Base-by-base conservation (phyloP, 2,113 vertebrate species). In the Ochotona curzoniae region DNA sequence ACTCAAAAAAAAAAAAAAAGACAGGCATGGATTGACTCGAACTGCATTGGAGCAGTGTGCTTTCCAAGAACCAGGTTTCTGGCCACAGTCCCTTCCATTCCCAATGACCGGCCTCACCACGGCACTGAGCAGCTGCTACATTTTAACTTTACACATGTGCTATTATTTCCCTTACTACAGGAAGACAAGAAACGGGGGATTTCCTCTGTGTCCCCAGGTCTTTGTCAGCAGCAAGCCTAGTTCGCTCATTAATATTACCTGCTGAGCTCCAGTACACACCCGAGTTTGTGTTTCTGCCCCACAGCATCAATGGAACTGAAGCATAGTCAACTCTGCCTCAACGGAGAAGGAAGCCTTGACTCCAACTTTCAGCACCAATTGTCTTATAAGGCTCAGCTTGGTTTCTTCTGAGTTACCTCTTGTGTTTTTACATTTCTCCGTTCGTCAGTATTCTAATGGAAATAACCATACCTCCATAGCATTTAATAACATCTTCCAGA, bases 401-500 rank as follows among this genome's bases (percentile, higher is more conserved):
- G 51, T 78, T 94, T 94, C 76, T 90, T 60, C 60, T 83, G 20
- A 92, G 91, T n/a, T 74, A 86, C 8, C 18, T 73, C 32, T 75
- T 90, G 14, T 32, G 63, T 61, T 91, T 87, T 73, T 49, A 78
- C 35, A 70, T 91, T 88, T 91, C 73, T 60, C 51, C 75, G 92
- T 92, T 86, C 38, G 80, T 81, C 60, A 80, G 63, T 86, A 75
- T 90, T 89, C 94, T 90, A 91, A 93, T 63, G 74, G 94, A 79
- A 95, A 93, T 85, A 93, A 87, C 76, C 67, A 60, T 51, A 67
- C 38, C 38, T 76, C 78, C 60, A 71, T 51, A 78, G 66, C 10
- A 90, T 81, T 93, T 95, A 96, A 92, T 74, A 47, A 63, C 69
- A 25, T 92, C 74, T 95, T 96, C 84, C 89, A 97, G 94, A 89